Evolutionary conservation across 2,888 invertebrate species (phyloP), one percentile per base, ranked within the genome.

Genomic region (Chloroclystis v-ata): DNA sequence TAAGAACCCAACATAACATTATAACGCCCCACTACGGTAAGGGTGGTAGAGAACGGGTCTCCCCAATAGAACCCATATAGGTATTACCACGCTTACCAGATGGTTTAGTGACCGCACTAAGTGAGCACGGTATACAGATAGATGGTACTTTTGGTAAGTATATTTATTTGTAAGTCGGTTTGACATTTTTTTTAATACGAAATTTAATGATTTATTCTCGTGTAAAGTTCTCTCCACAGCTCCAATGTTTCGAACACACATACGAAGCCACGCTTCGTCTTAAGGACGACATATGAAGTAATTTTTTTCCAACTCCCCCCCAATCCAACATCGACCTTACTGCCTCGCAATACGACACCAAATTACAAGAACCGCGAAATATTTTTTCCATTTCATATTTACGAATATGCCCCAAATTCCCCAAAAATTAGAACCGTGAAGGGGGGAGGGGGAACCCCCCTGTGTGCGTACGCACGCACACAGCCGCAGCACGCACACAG

Each of bases 341-440:
- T 20, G 44, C 10, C 1, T 1, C 1, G 14, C 4, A 1, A 59
- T 69, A 84, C 54, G 62, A 74, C 67, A 48, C 52, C 73, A 64
- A 78, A 53, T 78, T 47, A 52, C n/a, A 41, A 52, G 62, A 49
- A 48, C 59, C 75, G 78, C 77, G 78, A 82, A 84, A 86, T 87
- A 87, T 87, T 87, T 87, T 87, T 87, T 87, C 87, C 87, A 87
- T 87, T 87, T 87, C 87, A 88, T 87, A 89, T 89, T 88, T 89
- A 88, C 88, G 88, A 89, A 89, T 88, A 88, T 89, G 87, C 84
- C 88, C 87, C 86, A 87, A 88, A 88, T 88, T 89, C 88, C 83
- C 86, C 78, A 88, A 89, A 89, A 89, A 89, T 88, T 88, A 89
- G 89, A 88, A 89, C 88, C 85, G 87, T 88, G 88, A 86, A 87